Base-by-base conservation (phyloP, 2,113 vertebrate species). In the Porphyrio hochstetteri region DNA sequence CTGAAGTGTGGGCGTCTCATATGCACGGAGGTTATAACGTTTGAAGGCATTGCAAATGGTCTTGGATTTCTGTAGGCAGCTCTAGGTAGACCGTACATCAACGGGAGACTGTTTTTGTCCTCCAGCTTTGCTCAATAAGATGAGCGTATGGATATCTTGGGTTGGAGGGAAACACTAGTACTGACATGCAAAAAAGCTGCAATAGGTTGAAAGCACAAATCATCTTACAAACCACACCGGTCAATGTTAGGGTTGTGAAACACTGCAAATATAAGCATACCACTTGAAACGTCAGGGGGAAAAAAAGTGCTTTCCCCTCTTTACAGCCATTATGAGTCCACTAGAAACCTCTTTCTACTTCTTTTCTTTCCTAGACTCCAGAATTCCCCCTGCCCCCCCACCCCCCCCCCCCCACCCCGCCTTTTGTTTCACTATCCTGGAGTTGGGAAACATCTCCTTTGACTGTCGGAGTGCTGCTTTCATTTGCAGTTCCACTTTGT, bases 401-500 rank as follows among this genome's bases (percentile, higher is more conserved):
- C 18, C 38, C 40, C 36, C 29, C 31, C 17, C 29, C 5, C 23
- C 10, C 25, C 7, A 9, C 10, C 25, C 7, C 10, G 10, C 31
- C 76, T 88, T 96, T 67, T 92, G 76, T 72, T 76, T 92, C 72
- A 65, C 91, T 86, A 11, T 86, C 67, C 68, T 76, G 44, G n/a
- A 13, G 55, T 91, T 92, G 64, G 46, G 68, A 95, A 94, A 67
- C 57, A 31, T 33, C 12, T 76, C 56, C 71, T 82, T 67, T 85
- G 72, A 38, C 65, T 52, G 69, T 84, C 76, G 65, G 84, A 69
- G 55, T 69, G 56, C 69, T 75, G 36, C 53, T 94, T 96, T 92
- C 52, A 25, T 93, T 96, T 93, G 94, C 93, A 86, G 13, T n/a
- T 93, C 69, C 35, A 44, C 88, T 96, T 95, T 36, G 29, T 93